Evolutionary conservation across 2,797 vertebrate species (phyloP).

Genomic region (Pipistrellus pygmaeus): DNA sequence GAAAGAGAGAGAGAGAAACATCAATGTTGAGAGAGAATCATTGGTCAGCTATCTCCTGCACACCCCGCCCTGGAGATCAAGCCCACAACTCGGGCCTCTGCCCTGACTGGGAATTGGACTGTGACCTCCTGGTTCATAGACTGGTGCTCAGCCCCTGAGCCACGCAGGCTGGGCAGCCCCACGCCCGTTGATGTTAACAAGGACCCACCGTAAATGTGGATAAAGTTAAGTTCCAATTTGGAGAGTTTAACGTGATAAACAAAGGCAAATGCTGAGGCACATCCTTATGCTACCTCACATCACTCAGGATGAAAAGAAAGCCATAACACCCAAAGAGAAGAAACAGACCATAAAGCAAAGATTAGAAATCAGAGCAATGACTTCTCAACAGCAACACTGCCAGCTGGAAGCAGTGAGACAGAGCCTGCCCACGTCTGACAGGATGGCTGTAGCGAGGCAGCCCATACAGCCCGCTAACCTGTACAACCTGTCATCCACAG

Average conservation of each 20-base stretch:
- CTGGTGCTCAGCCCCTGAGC: too few relatives aligned
- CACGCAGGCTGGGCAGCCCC: background rate
- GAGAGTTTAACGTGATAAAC: background rate
- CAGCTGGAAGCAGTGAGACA: background rate
- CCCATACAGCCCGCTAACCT: background rate
- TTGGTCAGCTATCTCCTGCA: too few relatives aligned
- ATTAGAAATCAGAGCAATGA: background rate
- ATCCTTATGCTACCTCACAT: background rate
- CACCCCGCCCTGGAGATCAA: too few relatives aligned
- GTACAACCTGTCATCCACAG: background rate
- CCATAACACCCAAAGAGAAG: background rate
- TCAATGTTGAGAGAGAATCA: too few relatives aligned
- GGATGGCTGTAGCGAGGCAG: background rate
- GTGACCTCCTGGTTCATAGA: too few relatives aligned
- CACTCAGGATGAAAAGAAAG: background rate
- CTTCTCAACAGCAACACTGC: background rate
- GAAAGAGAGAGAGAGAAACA: too few relatives aligned
- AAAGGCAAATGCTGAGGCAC: background rate
- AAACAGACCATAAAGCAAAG: background rate
- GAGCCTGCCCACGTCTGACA: constrained; percentile 5
- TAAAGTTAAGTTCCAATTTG: background rate
- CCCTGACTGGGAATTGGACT: too few relatives aligned
- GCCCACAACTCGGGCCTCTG: too few relatives aligned
- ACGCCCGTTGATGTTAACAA: background rate
- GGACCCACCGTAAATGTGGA: background rate